Percentiles rank a stretch among this genome's conserved stretches.
phyloP scores from a whole-genome alignment of 30 jellyfish, hydroid and myxozoan genomes.

The Cassiopea xamachana region DNA sequence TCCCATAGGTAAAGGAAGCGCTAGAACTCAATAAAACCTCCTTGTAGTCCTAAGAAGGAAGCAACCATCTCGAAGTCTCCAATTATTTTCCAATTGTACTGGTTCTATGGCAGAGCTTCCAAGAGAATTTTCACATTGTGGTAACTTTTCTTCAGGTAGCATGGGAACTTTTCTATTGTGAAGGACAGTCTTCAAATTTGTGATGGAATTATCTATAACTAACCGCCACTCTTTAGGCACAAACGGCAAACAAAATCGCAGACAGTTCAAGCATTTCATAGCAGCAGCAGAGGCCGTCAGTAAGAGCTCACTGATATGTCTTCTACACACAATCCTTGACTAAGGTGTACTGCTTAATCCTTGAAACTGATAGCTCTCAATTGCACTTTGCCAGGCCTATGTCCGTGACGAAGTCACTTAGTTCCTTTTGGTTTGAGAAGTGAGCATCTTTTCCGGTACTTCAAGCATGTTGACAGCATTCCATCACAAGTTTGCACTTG shows the following conservation, averaged over 20 bases:
- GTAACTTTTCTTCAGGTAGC: background rate
- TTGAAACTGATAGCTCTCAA: slow-evolving; percentile 8
- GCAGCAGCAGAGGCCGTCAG: background rate
- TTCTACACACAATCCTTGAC: background rate
- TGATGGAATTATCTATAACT: background rate
- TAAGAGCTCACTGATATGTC: background rate
- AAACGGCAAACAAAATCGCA: background rate
- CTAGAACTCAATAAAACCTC: background rate
- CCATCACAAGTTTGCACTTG: too few relatives aligned
- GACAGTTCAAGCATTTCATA: background rate
- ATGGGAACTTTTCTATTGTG: background rate
- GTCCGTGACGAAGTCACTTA: slow-evolving; percentile 7
- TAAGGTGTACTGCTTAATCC: background rate
- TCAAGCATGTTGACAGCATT: background rate
- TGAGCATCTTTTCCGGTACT: background rate
- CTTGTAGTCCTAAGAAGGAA: background rate
- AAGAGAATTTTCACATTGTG: background rate
- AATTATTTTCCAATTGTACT: background rate
- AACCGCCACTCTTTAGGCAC: background rate
- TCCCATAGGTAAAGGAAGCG: background rate
- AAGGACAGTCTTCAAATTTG: background rate
- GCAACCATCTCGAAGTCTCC: background rate
- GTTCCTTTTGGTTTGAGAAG: slow-evolving; percentile 2
- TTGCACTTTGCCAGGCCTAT: background rate
- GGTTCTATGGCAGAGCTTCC: background rate